Base-by-base conservation (phyloP, 2,888 invertebrate genomes). In the Platynereis dumerilii region DNA sequence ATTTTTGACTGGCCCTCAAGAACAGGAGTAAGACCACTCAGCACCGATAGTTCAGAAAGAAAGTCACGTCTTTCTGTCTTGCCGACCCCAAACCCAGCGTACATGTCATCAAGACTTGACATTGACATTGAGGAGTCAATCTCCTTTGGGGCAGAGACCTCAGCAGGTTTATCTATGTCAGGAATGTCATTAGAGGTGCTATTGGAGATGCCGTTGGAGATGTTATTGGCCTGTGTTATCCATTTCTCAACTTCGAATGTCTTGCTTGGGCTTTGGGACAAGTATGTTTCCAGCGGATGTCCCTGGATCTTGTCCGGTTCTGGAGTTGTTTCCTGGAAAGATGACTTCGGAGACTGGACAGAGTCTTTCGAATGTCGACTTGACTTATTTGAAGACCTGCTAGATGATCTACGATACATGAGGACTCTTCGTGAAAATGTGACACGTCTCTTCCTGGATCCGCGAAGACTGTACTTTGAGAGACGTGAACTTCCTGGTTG, bases 401-500 rank as follows among this genome's bases (percentile, higher is more conserved):
- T 67, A 20, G 67, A 67, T 10, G 67, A 67, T n/a, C 64, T 42
- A 12, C 54, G 27, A 53, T 67, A 48, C 42, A 65, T 39, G 7
- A 64, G 42, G 22, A 67, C 58, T 17, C 60, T 1, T n/a, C 60
- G 48, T 5, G 67, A 67, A 45, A 67, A 67, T 34, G 29, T 53
- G 12, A 66, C 62, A 2, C 54, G 27, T 26, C 54, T 57, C 2
- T 27, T 20, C 7, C 26, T 17, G 5, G 45, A 29, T 2, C 62
- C 57, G 28, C 5, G n/a, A 12, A 26, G n/a, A 24, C 55, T 27
- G 7, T 26, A 17, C 10, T 26, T 26, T 3, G 24, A n/a, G 27
- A 10, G 17, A 17, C 55, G 22, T 26, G 7, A 12, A 22, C 26
- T 55, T 3, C 17, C 26, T 24, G 22, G 5, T 24, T 24, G 10